Evolutionary conservation across 2,888 invertebrate genomes (phyloP), one percentile per base, ranked within the genome.

Genomic region (Patella caerulea): DNA sequence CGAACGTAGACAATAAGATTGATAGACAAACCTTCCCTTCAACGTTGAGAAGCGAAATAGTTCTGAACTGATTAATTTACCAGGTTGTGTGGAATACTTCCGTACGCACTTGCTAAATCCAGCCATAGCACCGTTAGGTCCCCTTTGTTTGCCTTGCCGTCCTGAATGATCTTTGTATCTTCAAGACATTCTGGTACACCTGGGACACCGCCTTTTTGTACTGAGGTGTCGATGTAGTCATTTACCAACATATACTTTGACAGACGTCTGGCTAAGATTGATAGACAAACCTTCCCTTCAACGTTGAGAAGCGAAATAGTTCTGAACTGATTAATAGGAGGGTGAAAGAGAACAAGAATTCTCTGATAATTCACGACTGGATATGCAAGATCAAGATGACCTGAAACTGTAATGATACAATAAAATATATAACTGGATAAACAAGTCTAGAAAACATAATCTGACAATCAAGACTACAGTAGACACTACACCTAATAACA

Each of bases 241-340:
- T 79, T 79, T 2, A 53, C 55, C 17, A 75, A 74, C 73, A 75
- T 78, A 24, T 24, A 24, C 24, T 24, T 24, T 24, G 24, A 1
- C 24, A 24, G 24, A 24, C 24, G 24, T 55, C 59, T 76, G 14
- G 75, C 79, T 11, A 81, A 17, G 1, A 81, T 70, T 29, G 79
- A 52, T 14, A 81, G 65, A 53, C 73, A 78, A 53, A 82, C 79
- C 71, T 78, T 80, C 71, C 80, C 76, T 45, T 80, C 73, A 2
- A 80, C 74, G 70, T 78, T 83, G 2, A 81, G 75, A 2, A 78
- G 70, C 5, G 79, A 82, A 34, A 82, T 79, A 34, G 81, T 82
- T 53, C 76, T 79, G 72, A 81, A 79, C 59, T 81, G 80, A 4
- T 59, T 70, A 24, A 24, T 24, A n/a, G n/a, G n/a, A 29, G 29